Percentiles rank a stretch among this genome's conserved stretches.
These are phyloP conservation scores for Carollia perspicillata DNA, from an alignment of 2,113 vertebrate genomes.

Conservation along the genomic window DNA sequence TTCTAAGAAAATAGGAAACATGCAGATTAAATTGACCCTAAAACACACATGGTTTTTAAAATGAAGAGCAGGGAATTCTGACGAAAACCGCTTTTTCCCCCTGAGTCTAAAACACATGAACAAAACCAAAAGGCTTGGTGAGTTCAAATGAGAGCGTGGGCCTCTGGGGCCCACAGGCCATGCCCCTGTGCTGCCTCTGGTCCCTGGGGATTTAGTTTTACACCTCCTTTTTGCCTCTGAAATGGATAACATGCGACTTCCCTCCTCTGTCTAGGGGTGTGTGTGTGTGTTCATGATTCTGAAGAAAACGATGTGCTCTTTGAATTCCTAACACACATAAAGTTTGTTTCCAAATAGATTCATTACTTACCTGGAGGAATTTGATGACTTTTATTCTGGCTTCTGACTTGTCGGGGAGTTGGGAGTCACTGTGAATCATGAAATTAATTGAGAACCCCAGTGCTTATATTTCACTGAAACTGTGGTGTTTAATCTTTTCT, in stretches of 20 bases:
- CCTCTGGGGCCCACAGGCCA: background rate
- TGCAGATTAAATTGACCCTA: constrained; percentile 73
- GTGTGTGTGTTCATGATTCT: background rate
- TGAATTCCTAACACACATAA: background rate
- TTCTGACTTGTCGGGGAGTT: background rate
- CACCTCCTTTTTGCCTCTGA: constrained; percentile 45
- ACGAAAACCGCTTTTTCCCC: constrained; percentile 24
- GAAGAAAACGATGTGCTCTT: constrained; percentile 16
- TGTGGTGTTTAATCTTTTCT: background rate
- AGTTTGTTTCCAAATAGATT: background rate
- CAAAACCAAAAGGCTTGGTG: constrained; percentile 6
- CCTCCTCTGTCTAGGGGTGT: background rate
- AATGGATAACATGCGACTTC: constrained; percentile 42
- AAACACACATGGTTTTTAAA: constrained; percentile 75
- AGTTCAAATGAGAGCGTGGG: background rate
- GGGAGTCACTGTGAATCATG: background rate
- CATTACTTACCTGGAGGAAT: constrained; percentile 67
- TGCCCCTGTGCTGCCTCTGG: background rate
- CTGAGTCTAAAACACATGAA: constrained; percentile 73
- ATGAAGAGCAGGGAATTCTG: constrained; percentile 65
- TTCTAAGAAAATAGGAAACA: constrained; percentile 77
- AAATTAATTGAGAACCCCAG: background rate
- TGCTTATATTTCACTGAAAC: background rate
- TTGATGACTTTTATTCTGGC: constrained; percentile 55
- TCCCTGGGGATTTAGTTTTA: background rate